Percentiles rank a stretch among this genome's conserved stretches.
These are phyloP conservation scores for Palythoa grandis DNA, from an alignment of 92 coral and sea anemone genomes.

Conservation along the genomic window DNA sequence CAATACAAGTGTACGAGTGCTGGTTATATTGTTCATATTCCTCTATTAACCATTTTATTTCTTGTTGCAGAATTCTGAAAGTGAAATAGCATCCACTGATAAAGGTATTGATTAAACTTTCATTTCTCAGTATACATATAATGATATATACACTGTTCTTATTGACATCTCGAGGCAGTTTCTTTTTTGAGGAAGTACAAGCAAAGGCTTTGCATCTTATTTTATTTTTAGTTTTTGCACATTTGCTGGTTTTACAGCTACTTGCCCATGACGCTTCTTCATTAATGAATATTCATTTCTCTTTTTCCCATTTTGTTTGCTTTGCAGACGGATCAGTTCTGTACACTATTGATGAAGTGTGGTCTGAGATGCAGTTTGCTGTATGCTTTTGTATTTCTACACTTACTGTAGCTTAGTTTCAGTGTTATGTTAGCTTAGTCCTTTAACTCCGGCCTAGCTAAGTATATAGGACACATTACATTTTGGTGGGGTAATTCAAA, in stretches of 20 bases:
- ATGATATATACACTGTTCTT: too few relatives aligned
- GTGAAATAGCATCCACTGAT: constrained; percentile 4
- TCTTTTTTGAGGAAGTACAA: too few relatives aligned
- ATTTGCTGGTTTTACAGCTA: too few relatives aligned
- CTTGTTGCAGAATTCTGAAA: constrained; percentile 38
- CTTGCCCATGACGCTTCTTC: neutral
- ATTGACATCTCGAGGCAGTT: too few relatives aligned
- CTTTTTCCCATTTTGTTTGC: neutral
- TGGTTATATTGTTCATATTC: neutral
- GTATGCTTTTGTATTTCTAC: constrained; percentile 57
- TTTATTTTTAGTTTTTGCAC: too few relatives aligned
- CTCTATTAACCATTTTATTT: neutral
- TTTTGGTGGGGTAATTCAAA: too few relatives aligned
- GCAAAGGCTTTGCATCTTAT: too few relatives aligned
- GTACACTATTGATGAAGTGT: constrained; percentile 93
- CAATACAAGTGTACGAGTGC: too few relatives aligned
- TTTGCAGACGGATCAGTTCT: constrained; percentile 67
- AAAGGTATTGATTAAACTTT: neutral
- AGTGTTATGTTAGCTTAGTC: neutral
- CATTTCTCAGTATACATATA: neutral
- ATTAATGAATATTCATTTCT: neutral
- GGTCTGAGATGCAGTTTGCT: constrained; percentile 99
- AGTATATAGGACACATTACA: neutral
- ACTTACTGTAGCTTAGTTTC: neutral
- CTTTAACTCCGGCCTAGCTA: neutral